A percentile compares a stretch with the other conserved stretches of the same genome.
Conservation (phyloP, 1,140 invertebrate species). For the Bombus balteatus region DNA sequence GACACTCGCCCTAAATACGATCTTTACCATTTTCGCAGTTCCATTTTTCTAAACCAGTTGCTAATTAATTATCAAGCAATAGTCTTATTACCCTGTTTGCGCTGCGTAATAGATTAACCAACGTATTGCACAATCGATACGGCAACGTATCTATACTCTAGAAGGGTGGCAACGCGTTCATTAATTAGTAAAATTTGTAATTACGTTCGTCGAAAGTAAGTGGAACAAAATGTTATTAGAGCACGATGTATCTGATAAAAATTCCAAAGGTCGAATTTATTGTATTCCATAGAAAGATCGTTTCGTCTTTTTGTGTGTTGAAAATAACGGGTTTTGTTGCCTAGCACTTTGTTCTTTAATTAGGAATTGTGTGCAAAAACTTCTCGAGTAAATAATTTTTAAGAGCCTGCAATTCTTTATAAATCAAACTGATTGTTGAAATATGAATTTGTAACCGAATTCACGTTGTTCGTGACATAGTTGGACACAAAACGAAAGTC, state of each 20-base stretch:
- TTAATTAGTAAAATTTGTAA: neutral
- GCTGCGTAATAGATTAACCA: neutral
- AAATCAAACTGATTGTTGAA: neutral
- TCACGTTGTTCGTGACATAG: constrained; percentile 1
- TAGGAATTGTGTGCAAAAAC: neutral
- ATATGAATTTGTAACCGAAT: neutral
- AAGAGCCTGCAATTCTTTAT: neutral
- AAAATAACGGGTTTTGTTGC: neutral
- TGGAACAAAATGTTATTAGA: neutral
- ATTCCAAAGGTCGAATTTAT: neutral
- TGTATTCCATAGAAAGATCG: no score
- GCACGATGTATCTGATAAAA: neutral
- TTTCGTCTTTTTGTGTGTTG: no score
- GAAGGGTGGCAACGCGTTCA: neutral
- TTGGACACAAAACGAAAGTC: constrained; percentile 54
- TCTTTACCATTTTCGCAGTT: constrained; percentile 52
- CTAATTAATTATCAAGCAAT: constrained; percentile 16
- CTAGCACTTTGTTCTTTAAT: neutral
- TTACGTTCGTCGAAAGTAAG: neutral
- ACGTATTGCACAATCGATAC: constrained; percentile 15
- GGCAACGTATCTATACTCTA: neutral
- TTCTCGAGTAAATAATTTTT: neutral
- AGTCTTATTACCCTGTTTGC: neutral
- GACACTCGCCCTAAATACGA: neutral
- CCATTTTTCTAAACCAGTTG: neutral